These are phyloP conservation scores for Lutjanus argentimaculatus DNA, from an alignment of 2,797 vertebrate genomes.

Conservation along the genomic window DNA sequence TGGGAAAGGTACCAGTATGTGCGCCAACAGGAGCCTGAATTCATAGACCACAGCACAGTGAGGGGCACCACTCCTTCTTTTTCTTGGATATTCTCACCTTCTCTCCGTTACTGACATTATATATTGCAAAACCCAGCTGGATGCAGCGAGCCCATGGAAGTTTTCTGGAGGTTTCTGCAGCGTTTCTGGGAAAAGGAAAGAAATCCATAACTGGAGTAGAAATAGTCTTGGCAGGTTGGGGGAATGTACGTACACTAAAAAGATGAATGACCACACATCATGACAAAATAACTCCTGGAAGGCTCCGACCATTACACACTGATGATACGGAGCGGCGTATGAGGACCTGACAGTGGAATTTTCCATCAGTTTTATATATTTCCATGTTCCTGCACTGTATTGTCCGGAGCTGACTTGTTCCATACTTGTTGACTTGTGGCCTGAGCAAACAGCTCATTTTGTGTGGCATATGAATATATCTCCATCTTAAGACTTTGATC, in stretches of 20 bases:
- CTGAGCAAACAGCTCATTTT: slow-evolving; percentile 65
- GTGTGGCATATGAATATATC: slow-evolving; percentile 62
- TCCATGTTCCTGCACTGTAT: not conserved
- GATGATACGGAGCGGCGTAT: not conserved
- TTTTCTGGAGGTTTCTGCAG: slow-evolving; percentile 14
- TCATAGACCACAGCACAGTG: slow-evolving; percentile 4
- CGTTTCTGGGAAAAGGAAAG: slow-evolving; percentile 29
- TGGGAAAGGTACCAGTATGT: slow-evolving; percentile 3
- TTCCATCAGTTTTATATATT: slow-evolving; percentile 44
- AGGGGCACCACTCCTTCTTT: slow-evolving; percentile 33
- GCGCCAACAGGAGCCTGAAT: slow-evolving; percentile 9
- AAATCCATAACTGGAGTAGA: slow-evolving; percentile 16
- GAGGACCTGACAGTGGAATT: slow-evolving; percentile 20
- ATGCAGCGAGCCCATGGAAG: not conserved
- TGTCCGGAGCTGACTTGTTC: not conserved
- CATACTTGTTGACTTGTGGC: slow-evolving; percentile 52
- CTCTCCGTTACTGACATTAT: slow-evolving; percentile 40
- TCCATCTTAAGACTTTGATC: slow-evolving; percentile 52
- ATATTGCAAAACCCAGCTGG: slow-evolving; percentile 38
- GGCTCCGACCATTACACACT: slow-evolving; percentile 9
- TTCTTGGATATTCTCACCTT: slow-evolving; percentile 38
- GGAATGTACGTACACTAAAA: slow-evolving; percentile 20
- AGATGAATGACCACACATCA: slow-evolving; percentile 22
- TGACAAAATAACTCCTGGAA: slow-evolving; percentile 28
- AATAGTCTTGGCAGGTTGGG: slow-evolving; percentile 19